Base-by-base conservation (phyloP, 1,140 invertebrate genomes). In the Trichonephila clavipes region DNA sequence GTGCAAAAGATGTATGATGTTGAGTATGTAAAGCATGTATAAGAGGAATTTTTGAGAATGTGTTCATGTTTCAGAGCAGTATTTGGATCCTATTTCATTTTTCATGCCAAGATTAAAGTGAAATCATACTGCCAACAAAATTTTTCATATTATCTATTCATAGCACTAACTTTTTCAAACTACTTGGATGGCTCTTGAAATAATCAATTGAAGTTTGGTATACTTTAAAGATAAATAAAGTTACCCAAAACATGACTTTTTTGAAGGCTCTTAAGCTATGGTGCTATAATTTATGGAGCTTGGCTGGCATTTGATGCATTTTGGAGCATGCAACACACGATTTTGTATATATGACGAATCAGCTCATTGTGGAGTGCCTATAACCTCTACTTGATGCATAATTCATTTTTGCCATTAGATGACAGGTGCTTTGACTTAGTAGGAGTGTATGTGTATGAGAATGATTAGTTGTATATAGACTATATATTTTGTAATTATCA, bases 281-380 rank as follows among this genome's bases (percentile, higher is more conserved):
- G 92, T 93, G 92, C 92, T 93, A 93, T 86, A 81, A 72, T 77
- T 92, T 88, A 88, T 93, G 92, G 92, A 93, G 86, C 92, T 81
- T 93, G 92, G 85, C 44, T 88, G 92, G 40, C 92, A 88, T 93
- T 85, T 62, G 85, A 88, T 93, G 85, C 92, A 92, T 88, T 24
- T 77, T 24, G 66, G 64, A 72, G 66, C 58, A 88, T 93, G n/a
- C 24, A 88, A 66, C 62, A 28, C 59, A 64, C 61, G 21, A 34
- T 62, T 64, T 64, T 88, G 86, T 64, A 88, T 19, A 62, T 88
- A 62, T 61, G 89, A 90, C 69, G 40, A 81, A 90, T 82, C 89
- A 34, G 89, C 90, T 92, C 90, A 92, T 85, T 92, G 90, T 92
- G 81, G 90, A 85, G 90, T 92, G 81, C 90, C 90, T 92, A 92